Evolutionary conservation across 2,113 vertebrate genomes (phyloP), one percentile per base, ranked within the genome.

Genomic region (Ageneiosus marmoratus): DNA sequence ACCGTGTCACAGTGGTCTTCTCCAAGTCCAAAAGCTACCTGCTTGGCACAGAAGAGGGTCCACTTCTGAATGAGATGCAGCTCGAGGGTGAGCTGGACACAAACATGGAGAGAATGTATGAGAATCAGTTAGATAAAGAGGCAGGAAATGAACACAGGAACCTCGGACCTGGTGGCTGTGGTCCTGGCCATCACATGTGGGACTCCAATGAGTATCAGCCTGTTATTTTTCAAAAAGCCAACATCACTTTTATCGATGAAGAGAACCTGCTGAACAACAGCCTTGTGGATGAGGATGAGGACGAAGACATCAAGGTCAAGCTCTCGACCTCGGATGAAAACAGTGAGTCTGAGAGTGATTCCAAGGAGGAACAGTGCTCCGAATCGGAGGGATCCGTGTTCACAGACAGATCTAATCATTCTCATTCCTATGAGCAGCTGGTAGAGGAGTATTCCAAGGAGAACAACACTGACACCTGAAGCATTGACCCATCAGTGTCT

Each of bases 61-160:
- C 94, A 78, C 88, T 96, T 44, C 93, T 96, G 0, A 92, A 91
- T 37, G 91, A 95, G 5, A 88, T 94, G 9, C 88, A 92, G 0
- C 91, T 90, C 0, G 93, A 93, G 37, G 77, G 13, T 1, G 90
- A 91, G 0, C 86, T 88, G 73, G 94, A 94, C 2, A 82, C 81
- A 0, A 75, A 93, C 0, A 86, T 92, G 81, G 89, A 91, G 62
- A 91, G 90, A 56, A 92, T 92, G 72, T 94, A 90, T 3, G 94
- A 94, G 63, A 98, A 97, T 91, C 97, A 99, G 81, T 92, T 99
- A 32, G 98, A 99, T 90, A 97, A 98, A 58, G 97, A 97, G 3
- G 95, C 94, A 0, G 93, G 92, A 9, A 92, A 96, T 53, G 96
- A 97, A 87, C 85, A 80, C 0, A 67, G 63, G 29, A 58, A 51